Evolutionary conservation across 1,140 invertebrate genomes (phyloP), one percentile per base, ranked within the genome.

Genomic region (Lasioglossum albipes): DNA sequence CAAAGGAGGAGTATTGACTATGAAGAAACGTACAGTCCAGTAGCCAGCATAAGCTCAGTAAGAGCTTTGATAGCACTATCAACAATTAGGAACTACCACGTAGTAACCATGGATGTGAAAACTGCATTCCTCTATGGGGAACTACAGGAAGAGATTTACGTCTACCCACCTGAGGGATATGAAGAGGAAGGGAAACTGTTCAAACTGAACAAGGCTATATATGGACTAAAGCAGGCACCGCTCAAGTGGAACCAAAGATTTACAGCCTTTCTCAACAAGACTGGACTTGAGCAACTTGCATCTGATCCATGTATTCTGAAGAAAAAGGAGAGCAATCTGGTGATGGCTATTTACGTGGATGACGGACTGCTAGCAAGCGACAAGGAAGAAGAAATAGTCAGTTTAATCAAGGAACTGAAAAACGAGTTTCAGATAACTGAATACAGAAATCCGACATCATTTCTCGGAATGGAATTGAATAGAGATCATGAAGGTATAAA

Each of bases 311-410:
- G 70, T n/a, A 57, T 57, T 2, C 27, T 72, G 2, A 61, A 61
- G 3, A 72, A 27, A 22, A 42, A 13, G 42, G 1, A 36, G 2
- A 42, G 42, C 27, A n/a, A 18, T 6, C 36, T 62, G 10, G 10
- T 72, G 7, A 7, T 72, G 7, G 70, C 41, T 5, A 62, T 72
- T 2, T 72, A 72, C 7, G 57, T 72, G 0, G 70, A 72, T 42
- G 57, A 72, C 12, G 57, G 70, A 27, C 12, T 72, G 0, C 31
- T 72, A 20, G 27, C 54, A 1, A 49, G 54, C 0, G 36, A 59
- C 13, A 62, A n/a, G 5, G 4, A 12, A 62, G 9, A 61, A 61
- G 57, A 61, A 72, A 61, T 72, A 3, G 13, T 18, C 5, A 16
- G 13, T 5, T 45, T 62, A 41, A 0, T 61, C 45, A n/a, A 45